Evolutionary conservation across 2,797 vertebrate genomes (phyloP).

Genomic region (Uromys caudimaculatus): DNA sequence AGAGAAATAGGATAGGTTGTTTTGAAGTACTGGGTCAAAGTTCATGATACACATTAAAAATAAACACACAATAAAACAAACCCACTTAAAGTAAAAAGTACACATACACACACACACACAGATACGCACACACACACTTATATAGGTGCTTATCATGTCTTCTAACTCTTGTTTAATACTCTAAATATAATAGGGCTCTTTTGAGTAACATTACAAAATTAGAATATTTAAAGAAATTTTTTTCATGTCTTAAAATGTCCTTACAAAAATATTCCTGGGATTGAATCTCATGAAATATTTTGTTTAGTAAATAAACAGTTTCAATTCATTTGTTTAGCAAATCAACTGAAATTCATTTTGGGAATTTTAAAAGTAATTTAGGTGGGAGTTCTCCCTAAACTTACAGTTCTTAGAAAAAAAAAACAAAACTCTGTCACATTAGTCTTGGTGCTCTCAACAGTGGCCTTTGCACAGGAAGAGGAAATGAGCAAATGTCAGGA

Average conservation of each 20-base stretch:
- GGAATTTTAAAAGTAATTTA: neutral
- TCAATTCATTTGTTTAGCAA: neutral
- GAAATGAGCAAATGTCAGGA: neutral
- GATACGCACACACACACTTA: neutral
- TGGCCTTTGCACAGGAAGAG: slow-evolving; percentile 20
- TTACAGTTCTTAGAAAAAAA: slow-evolving; percentile 38
- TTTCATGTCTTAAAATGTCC: slow-evolving; percentile 11
- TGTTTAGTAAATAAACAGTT: neutral
- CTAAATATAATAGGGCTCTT: neutral
- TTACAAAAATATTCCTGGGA: neutral
- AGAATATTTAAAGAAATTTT: neutral
- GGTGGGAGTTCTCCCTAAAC: neutral
- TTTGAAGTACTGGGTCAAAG: slow-evolving; percentile 4
- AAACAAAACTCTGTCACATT: neutral
- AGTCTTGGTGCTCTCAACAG: neutral
- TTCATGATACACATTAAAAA: neutral
- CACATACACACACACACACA: neutral
- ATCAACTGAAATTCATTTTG: neutral
- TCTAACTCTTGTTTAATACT: neutral
- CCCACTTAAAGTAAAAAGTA: slow-evolving; percentile 20
- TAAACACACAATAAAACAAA: neutral
- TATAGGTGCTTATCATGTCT: neutral
- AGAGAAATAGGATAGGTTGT: neutral
- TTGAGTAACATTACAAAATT: neutral
- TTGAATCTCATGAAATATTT: neutral